Percentiles rank a stretch among this genome's conserved stretches.
Conservation (phyloP, 2,888 invertebrate genomes). For the Epinotia bilunana region DNA sequence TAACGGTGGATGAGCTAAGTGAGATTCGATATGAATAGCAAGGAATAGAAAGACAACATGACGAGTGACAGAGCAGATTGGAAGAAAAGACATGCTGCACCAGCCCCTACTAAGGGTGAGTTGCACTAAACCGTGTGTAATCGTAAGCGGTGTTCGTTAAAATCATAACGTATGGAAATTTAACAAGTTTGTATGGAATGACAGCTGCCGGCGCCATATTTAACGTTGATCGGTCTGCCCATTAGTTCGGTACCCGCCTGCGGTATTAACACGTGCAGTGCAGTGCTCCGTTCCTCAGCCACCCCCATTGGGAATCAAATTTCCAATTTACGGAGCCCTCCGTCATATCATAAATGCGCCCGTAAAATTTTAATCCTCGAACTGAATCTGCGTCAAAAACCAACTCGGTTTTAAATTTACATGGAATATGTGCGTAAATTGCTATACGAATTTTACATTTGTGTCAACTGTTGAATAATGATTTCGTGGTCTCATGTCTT, state of each 20-base stretch:
- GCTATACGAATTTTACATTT: conserved; percentile 11
- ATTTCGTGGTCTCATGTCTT: too few species aligned
- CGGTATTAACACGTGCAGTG: conserved; percentile 10
- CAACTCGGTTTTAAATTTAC: conserved; percentile 17
- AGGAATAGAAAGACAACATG: neutral
- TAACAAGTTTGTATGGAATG: too few species aligned
- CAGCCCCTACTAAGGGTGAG: too few species aligned
- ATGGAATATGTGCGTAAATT: neutral
- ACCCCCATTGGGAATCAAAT: conserved; percentile 31
- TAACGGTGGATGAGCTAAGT: too few species aligned
- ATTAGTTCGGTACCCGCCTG: too few species aligned
- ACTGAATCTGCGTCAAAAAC: conserved; percentile 10
- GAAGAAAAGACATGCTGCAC: neutral
- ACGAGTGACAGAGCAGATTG: neutral
- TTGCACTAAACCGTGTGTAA: too few species aligned
- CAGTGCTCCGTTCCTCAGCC: neutral
- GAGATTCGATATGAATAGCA: too few species aligned
- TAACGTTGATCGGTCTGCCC: too few species aligned
- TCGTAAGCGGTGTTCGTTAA: too few species aligned
- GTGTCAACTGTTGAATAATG: conserved; percentile 3
- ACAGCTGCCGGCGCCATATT: too few species aligned
- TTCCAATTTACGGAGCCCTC: conserved; percentile 32
- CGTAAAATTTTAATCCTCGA: conserved; percentile 33
- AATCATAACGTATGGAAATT: too few species aligned
- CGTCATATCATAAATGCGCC: conserved; percentile 29